Evolutionary conservation across 2,888 invertebrate species (phyloP), one percentile per base, ranked within the genome.

Genomic region (Julus scandinavius): DNA sequence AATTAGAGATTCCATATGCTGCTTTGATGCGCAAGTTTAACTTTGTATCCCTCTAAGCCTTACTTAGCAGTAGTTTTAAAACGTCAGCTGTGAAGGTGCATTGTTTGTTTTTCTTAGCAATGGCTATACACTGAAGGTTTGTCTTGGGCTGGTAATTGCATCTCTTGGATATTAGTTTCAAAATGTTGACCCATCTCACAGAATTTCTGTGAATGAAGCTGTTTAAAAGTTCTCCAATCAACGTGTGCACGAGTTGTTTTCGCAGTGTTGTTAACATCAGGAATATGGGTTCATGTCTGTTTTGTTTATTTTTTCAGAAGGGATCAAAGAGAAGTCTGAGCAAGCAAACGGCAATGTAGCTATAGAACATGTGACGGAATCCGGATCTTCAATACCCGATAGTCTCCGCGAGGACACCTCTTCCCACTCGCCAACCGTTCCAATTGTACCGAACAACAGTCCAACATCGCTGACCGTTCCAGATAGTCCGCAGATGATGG

Each of bases 241-340:
- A 2, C 72, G 72, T 72, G 9, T 5, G 9, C 63, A n/a, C 3
- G n/a, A 63, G n/a, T 63, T 63, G 63, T n/a, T 63, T 63, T 63
- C n/a, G n/a, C 63, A 63, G 17, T 50, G 38, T n/a, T 11, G 20
- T 13, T 20, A 49, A 6, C 20, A 50, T 5, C 50, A 6, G 85
- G 9, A 2, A 13, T 45, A n/a, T 38, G 38, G 85, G 45, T 38
- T 40, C 38, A 20, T 40, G 41, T 20, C n/a, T n/a, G 9, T 20
- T 40, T 85, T 20, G 40, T 41, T 9, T 29, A 92, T 95, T 95
- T 92, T 95, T 95, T 58, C 95, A 97, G 97, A 97, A 95, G 96
- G 96, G 95, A 96, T 96, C 95, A 97, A 96, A 95, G 96, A 97
- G 94, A 97, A 96, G 95, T 95, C 95, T 95, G 97, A 97, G 92